These are phyloP conservation scores for Oxygymnocypris stewartii DNA, from an alignment of 2,113 vertebrate genomes.

Conservation along the genomic window DNA sequence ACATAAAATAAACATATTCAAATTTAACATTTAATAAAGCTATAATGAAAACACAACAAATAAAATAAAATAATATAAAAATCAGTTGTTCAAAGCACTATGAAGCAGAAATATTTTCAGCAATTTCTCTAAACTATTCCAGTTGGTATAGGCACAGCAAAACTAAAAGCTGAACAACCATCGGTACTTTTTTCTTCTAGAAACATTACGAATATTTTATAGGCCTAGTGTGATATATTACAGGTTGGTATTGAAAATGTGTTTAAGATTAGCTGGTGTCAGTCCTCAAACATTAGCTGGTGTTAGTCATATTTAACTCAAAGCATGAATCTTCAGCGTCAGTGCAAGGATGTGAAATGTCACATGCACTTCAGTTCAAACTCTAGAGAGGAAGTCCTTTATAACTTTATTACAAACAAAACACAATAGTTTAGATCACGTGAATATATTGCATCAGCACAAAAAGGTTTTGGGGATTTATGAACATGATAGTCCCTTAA, in stretches of 20 bases:
- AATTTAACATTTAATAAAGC: not conserved
- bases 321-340: not conserved
- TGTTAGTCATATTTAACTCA: not conserved
- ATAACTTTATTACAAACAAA: slow-evolving; percentile 2
- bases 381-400: not conserved
- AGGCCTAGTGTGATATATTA: not conserved
- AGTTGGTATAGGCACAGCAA: not conserved
- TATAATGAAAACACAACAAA: not conserved
- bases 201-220: not conserved
- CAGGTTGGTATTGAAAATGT: not conserved
- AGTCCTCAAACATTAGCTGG: not conserved
- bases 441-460: not conserved
- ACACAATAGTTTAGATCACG: not conserved
- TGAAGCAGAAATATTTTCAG: not conserved
- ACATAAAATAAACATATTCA: not conserved
- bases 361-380: not conserved
- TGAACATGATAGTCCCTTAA: not conserved
- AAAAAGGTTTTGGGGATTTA: not conserved
- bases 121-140: not conserved
- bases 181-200: not conserved
- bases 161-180: not conserved
- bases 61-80: not conserved
- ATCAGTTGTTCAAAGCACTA: not conserved
- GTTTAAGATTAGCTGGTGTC: not conserved
- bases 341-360: not conserved